A percentile compares a stretch with the other conserved stretches of the same genome.
phyloP scores from a whole-genome alignment of 2,888 invertebrate species.

The Atethmia centrago region DNA sequence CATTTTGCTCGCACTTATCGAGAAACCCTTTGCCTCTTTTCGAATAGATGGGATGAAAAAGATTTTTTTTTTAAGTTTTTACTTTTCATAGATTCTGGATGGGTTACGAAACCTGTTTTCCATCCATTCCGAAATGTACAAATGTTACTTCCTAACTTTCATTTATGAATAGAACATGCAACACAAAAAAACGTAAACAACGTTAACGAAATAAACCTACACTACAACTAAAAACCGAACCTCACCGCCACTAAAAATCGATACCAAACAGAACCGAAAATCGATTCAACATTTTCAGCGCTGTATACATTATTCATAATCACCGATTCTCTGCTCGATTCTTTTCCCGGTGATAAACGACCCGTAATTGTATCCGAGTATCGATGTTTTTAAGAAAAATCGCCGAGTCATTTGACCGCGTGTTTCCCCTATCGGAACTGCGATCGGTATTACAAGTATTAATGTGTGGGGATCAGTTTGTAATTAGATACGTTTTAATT shows the following conservation, averaged over 20 bases:
- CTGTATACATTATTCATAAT: constrained; percentile 67
- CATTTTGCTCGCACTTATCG: too few relatives aligned
- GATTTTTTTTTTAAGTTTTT: too few relatives aligned
- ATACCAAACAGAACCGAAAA: constrained; percentile 34
- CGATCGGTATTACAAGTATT: constrained; percentile 54
- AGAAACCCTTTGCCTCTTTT: too few relatives aligned
- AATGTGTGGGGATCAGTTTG: constrained; percentile 48
- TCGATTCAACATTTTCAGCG: constrained; percentile 62
- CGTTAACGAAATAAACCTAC: background rate
- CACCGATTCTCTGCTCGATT: constrained; percentile 49
- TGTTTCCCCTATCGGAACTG: constrained; percentile 60
- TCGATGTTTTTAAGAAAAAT: constrained; percentile 81
- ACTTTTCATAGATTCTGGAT: background rate
- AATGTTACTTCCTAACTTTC: background rate
- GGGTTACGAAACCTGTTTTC: background rate
- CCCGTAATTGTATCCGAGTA: constrained; percentile 82
- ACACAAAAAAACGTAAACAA: background rate
- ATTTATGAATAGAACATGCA: background rate
- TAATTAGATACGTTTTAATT: constrained; percentile 65
- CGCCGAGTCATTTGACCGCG: constrained; percentile 70
- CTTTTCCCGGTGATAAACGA: constrained; percentile 78
- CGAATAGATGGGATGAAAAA: too few relatives aligned
- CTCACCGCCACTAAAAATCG: constrained; percentile 36
- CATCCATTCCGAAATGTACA: background rate
- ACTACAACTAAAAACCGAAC: background rate